Percentiles rank a stretch among this genome's conserved stretches.
These are phyloP conservation scores for Anomalospiza imberbis DNA, from an alignment of 2,797 vertebrate genomes.

Conservation along the genomic window DNA sequence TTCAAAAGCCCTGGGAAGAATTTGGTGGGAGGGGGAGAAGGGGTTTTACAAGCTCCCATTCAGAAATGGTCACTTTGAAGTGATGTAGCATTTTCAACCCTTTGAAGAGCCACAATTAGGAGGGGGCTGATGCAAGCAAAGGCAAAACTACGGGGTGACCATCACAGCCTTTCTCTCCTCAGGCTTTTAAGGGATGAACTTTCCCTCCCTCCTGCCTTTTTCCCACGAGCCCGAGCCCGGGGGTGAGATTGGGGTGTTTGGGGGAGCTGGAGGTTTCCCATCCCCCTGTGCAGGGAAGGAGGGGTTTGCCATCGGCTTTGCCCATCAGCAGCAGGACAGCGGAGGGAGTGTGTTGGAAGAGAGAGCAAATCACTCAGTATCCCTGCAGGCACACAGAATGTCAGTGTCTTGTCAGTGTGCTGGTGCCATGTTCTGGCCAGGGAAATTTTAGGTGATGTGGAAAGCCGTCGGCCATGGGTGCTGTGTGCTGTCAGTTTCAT, in stretches of 20 bases:
- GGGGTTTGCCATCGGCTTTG: not conserved
- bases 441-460: not conserved
- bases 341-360: not conserved
- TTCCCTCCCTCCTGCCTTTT: slow-evolving; percentile 27
- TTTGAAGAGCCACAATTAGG: slow-evolving; percentile 65
- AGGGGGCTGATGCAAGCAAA: slow-evolving; percentile 43
- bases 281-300: not conserved
- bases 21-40: slow-evolving; percentile 37
- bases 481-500: not conserved
- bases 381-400: not conserved
- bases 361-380: not conserved
- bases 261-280: not conserved
- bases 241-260: not conserved
- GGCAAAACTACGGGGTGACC: slow-evolving; percentile 38
- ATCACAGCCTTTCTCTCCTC: not conserved
- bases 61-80: slow-evolving; percentile 70
- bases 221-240: not conserved
- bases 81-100: slow-evolving; percentile 64
- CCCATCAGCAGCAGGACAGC: not conserved
- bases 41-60: slow-evolving; percentile 68
- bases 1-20: slow-evolving; percentile 65
- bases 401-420: not conserved
- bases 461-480: not conserved
- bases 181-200: slow-evolving; percentile 28
- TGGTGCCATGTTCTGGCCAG: not conserved